Evolutionary conservation across 2,113 vertebrate genomes (phyloP).

Genomic region (Sphyrna mokarran): DNA sequence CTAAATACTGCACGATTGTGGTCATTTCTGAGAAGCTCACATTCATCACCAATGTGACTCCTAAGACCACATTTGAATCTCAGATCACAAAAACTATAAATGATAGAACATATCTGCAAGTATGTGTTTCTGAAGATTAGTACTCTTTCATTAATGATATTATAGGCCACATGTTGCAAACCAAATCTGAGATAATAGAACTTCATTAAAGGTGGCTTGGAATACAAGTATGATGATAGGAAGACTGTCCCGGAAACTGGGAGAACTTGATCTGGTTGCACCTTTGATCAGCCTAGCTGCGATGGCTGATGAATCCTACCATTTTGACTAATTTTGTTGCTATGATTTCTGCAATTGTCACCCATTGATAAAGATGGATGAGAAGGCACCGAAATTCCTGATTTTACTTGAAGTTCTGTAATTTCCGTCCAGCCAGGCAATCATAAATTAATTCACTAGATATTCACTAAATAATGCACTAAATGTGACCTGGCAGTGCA

Average conservation of each 20-base stretch:
- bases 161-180: neutral
- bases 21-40: neutral
- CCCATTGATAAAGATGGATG: neutral
- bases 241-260: neutral
- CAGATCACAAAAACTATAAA: neutral
- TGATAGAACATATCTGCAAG: neutral
- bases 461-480: no score
- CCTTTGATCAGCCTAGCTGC: neutral
- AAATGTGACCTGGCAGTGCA: neutral
- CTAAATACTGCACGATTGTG: neutral
- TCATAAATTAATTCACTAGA: neutral
- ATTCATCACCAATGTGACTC: neutral
- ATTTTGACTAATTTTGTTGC: neutral
- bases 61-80: neutral
- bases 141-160: neutral
- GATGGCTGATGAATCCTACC: neutral
- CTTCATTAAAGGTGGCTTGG: neutral
- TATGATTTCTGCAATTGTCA: neutral
- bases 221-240: neutral
- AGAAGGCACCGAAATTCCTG: neutral
- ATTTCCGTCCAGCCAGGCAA: neutral
- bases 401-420: neutral
- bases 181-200: neutral
- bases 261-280: neutral
- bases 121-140: neutral